Evolutionary conservation across 2,888 invertebrate genomes (phyloP).

Genomic region (Nomada lathburiana): DNA sequence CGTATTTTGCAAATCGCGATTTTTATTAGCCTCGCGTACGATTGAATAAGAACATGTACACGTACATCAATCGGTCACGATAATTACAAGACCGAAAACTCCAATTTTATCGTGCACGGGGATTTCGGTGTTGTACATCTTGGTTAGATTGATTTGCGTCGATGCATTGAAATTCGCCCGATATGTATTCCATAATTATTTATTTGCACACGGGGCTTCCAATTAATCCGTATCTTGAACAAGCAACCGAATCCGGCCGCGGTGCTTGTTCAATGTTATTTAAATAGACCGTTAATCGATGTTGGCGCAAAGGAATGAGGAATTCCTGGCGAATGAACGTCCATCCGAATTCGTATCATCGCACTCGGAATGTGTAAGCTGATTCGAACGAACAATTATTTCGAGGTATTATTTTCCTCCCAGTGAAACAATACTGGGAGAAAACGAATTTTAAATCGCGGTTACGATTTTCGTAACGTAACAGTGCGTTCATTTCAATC

Average conservation of each 20-base stretch:
- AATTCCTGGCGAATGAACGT: not conserved
- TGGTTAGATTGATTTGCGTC: slow-evolving; percentile 39
- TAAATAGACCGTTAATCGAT: slow-evolving; percentile 15
- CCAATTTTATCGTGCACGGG: slow-evolving; percentile 33
- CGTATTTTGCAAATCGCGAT: too few relatives aligned
- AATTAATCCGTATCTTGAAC: slow-evolving; percentile 33
- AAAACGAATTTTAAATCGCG: too few relatives aligned
- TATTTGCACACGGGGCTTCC: slow-evolving; percentile 20
- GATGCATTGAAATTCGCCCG: slow-evolving; percentile 41
- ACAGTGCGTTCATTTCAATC: too few relatives aligned
- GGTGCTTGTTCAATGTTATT: slow-evolving; percentile 8
- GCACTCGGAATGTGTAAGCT: too few relatives aligned
- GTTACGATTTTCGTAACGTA: too few relatives aligned
- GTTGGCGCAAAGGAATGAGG: not conserved
- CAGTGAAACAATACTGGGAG: too few relatives aligned
- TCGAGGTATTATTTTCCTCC: too few relatives aligned
- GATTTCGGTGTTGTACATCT: slow-evolving; percentile 14
- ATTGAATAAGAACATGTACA: not conserved
- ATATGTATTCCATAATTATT: slow-evolving; percentile 33
- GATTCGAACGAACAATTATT: too few relatives aligned
- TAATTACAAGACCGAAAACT: slow-evolving; percentile 46
- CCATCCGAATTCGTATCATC: not conserved
- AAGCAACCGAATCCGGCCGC: not conserved
- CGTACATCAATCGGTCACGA: not conserved
- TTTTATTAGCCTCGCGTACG: too few relatives aligned